These are phyloP conservation scores for Styela clava DNA, from an alignment of 23 tunicate species.

Conservation along the genomic window DNA sequence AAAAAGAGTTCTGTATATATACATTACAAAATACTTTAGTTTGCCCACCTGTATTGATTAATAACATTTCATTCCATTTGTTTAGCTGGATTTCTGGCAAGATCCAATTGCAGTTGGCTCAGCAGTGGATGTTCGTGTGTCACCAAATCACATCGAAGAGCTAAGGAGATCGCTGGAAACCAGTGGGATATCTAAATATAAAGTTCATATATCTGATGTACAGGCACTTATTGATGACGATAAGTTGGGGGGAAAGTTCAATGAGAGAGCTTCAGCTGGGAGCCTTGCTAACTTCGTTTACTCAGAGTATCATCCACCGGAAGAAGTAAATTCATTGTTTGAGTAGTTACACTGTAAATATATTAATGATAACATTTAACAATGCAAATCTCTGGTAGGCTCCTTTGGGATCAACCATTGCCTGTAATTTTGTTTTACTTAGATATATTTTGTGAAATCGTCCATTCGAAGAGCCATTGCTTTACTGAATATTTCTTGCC, in stretches of 20 bases:
- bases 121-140: slow-evolving; percentile 22
- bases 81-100: slow-evolving; percentile 30
- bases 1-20: no score
- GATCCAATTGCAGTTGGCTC: slow-evolving; percentile 1
- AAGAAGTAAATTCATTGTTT: slow-evolving; percentile 35
- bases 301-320: slow-evolving; percentile 31
- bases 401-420: no score
- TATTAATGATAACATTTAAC: no score
- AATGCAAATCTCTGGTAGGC: no score
- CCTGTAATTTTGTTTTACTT: no score
- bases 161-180: background rate
- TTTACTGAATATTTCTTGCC: no score
- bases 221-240: slow-evolving; percentile 25
- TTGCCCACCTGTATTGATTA: no score
- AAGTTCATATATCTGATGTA: slow-evolving; percentile 19
- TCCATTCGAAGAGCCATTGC: no score
- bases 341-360: no score
- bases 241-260: background rate
- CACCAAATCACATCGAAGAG: slow-evolving; percentile 12
- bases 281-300: slow-evolving; percentile 36
- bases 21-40: no score
- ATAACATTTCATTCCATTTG: no score
- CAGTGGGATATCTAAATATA: background rate
- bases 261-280: background rate
- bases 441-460: no score